Percentiles rank a stretch among this genome's conserved stretches.
phyloP scores from a whole-genome alignment of 2,888 invertebrate species.

The Macrosoma leucophasiata region DNA sequence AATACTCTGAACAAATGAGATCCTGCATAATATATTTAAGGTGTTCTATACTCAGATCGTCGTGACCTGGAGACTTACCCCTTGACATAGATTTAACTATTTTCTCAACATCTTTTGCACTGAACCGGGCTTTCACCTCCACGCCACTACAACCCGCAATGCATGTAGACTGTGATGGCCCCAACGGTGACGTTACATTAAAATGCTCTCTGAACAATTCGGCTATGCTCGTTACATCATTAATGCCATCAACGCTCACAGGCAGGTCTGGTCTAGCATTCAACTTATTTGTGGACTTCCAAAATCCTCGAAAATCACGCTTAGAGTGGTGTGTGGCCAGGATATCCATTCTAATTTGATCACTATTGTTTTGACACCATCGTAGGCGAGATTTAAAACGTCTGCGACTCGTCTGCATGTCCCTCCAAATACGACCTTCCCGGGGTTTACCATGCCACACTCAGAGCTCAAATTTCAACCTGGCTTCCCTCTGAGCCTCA shows the following conservation, averaged over 20 bases:
- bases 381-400: slow-evolving; percentile 9
- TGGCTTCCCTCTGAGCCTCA: too few species aligned
- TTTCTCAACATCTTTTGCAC: slow-evolving; percentile 2
- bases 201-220: slow-evolving; percentile 19
- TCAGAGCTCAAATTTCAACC: slow-evolving; percentile 4
- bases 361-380: slow-evolving; percentile 10
- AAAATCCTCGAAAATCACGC: slow-evolving; percentile 11
- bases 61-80: slow-evolving; percentile 25
- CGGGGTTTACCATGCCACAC: slow-evolving; percentile 5
- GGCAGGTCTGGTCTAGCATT: slow-evolving; percentile 15
- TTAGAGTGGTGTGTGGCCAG: slow-evolving; percentile 5
- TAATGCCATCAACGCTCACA: slow-evolving; percentile 14
- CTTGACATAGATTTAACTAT: slow-evolving; percentile 11
- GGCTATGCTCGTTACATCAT: slow-evolving; percentile 15
- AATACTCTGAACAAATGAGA: slow-evolving; percentile 18
- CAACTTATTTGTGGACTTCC: slow-evolving; percentile 9
- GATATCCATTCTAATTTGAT: slow-evolving; percentile 12
- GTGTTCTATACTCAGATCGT: slow-evolving; percentile 23
- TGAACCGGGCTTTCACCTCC: not conserved
- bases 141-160: slow-evolving; percentile 3
- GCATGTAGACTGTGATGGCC: not conserved
- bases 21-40: slow-evolving; percentile 18
- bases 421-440: too few species aligned
- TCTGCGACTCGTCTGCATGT: too few species aligned
- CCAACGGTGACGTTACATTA: not conserved